Conservation (phyloP, 2,113 vertebrate genomes). For the Phainopepla nitens region DNA sequence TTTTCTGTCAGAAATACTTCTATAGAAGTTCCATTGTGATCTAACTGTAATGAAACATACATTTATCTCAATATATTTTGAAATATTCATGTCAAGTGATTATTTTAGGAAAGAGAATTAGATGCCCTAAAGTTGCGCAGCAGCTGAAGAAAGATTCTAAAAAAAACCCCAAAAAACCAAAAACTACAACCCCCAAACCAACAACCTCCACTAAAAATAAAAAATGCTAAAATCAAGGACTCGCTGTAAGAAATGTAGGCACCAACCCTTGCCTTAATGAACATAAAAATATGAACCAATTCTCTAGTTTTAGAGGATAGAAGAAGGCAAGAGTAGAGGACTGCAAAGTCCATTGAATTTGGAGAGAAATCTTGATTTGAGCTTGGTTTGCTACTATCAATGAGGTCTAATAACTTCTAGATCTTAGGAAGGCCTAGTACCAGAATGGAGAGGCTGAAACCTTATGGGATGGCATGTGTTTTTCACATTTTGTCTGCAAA, state of each 20-base stretch:
- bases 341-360: neutral
- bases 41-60: conserved; percentile 51
- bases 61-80: conserved; percentile 48
- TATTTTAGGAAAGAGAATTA: neutral
- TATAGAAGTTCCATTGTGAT: conserved; percentile 49
- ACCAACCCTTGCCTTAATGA: neutral
- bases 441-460: neutral
- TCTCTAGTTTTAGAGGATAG: neutral
- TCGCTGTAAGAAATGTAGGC: neutral
- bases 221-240: neutral
- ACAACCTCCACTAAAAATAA: neutral
- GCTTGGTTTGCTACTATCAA: neutral
- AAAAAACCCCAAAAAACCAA: neutral
- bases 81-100: conserved; percentile 40
- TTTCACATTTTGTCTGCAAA: neutral
- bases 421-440: neutral
- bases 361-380: neutral
- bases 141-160: neutral
- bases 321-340: neutral
- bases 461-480: neutral
- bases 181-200: neutral
- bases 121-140: neutral
- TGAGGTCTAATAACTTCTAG: neutral
- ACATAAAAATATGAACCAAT: neutral
- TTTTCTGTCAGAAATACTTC: conserved; percentile 48